Conservation (phyloP, 2,797 vertebrate species). For the Sternarchorhynchus goeldii region DNA sequence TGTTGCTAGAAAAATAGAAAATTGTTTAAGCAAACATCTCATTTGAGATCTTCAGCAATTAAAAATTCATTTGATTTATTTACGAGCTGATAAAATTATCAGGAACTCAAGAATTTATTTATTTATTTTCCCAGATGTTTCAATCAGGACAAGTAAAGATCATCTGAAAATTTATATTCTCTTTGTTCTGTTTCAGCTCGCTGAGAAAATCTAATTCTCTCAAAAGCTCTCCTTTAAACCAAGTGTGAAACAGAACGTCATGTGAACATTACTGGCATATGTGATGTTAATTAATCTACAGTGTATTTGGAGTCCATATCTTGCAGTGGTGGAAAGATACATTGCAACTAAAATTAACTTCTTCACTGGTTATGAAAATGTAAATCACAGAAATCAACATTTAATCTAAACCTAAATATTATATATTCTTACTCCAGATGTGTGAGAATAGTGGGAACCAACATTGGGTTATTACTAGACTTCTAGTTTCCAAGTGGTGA, state of each 20-base stretch:
- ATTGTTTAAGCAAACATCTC: background rate
- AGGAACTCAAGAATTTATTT: background rate
- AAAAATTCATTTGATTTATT: background rate
- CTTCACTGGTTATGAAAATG: too few relatives aligned
- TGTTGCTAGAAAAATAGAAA: background rate
- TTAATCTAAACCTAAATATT: too few relatives aligned
- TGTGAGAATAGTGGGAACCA: background rate
- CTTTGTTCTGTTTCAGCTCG: background rate
- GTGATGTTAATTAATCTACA: background rate
- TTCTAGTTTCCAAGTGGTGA: background rate
- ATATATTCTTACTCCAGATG: background rate
- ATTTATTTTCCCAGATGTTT: background rate
- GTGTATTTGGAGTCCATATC: background rate
- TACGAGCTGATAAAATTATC: background rate
- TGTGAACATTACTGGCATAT: too few relatives aligned
- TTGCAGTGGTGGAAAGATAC: background rate
- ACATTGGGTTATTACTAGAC: too few relatives aligned
- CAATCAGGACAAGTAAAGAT: background rate
- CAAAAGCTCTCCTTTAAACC: background rate
- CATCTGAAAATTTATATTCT: slow-evolving; percentile 4
- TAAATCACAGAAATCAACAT: too few relatives aligned
- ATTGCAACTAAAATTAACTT: background rate
- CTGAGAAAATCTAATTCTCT: background rate
- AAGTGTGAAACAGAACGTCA: background rate
- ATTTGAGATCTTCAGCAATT: background rate